Evolutionary conservation across 2,113 vertebrate species (phyloP).

Genomic region (Hippocampus abdominalis): DNA sequence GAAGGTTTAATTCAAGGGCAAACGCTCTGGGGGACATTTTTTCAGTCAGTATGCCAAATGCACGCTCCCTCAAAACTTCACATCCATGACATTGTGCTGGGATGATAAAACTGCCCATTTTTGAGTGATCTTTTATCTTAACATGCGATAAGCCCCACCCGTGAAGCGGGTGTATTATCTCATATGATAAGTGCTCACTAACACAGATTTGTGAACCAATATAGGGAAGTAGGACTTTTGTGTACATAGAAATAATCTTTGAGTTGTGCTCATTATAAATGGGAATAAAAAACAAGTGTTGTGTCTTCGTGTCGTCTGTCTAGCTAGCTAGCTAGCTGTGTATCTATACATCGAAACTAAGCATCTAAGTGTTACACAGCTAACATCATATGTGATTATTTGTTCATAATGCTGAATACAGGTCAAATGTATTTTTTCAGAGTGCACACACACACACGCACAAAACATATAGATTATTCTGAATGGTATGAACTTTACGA

Average conservation of each 20-base stretch:
- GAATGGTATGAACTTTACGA: conserved; percentile 28
- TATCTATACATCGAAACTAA: too few species aligned
- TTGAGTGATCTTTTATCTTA: conserved; percentile 8
- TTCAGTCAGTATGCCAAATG: background rate
- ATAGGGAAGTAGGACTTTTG: too few species aligned
- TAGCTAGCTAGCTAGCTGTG: too few species aligned
- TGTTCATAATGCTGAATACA: conserved; percentile 22
- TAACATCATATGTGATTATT: conserved; percentile 27
- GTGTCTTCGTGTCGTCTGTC: too few species aligned
- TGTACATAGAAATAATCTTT: too few species aligned
- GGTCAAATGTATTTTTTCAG: background rate
- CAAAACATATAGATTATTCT: conserved; percentile 19
- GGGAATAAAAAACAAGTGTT: too few species aligned
- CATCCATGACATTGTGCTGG: background rate
- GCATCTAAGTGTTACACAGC: conserved; percentile 11
- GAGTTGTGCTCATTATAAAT: too few species aligned
- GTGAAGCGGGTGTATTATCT: too few species aligned
- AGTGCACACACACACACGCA: background rate
- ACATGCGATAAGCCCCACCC: too few species aligned
- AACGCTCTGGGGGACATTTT: background rate
- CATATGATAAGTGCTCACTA: too few species aligned
- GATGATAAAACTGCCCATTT: background rate
- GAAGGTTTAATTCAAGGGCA: background rate
- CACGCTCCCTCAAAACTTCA: background rate
- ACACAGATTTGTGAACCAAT: too few species aligned